Conservation (phyloP, 2,888 invertebrate genomes). For the Neoitamus cyanurus region DNA sequence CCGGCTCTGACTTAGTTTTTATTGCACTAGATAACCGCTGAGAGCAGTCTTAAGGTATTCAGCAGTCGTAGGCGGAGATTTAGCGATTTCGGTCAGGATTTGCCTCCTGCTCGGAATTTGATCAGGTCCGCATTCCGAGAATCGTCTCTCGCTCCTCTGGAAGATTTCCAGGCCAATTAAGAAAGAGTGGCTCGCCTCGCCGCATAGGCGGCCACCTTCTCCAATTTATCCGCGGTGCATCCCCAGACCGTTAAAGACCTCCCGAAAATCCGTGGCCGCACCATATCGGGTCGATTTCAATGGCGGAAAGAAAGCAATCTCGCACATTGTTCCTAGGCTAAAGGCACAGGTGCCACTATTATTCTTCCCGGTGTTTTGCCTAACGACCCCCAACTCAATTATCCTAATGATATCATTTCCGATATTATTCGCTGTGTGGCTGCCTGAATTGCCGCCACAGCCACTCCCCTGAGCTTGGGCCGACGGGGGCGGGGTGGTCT, state of each 20-base stretch:
- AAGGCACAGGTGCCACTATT: conserved; percentile 11
- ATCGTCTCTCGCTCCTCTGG: background rate
- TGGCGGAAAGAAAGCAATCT: conserved; percentile 6
- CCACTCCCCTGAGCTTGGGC: background rate
- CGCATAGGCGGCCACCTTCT: too few relatives aligned
- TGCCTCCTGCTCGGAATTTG: conserved; percentile 6
- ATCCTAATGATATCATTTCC: conserved; percentile 32
- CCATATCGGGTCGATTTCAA: background rate
- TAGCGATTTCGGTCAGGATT: background rate
- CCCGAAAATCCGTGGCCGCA: background rate
- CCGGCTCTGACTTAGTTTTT: conserved; percentile 10
- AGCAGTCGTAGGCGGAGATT: background rate
- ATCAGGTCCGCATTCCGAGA: background rate
- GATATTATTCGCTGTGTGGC: background rate
- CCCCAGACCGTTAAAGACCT: background rate
- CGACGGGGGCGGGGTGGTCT: background rate
- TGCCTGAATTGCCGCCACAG: background rate
- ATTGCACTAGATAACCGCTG: conserved; percentile 10
- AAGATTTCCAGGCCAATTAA: conserved; percentile 4
- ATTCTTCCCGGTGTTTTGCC: conserved; percentile 14
- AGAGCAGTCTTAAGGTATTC: background rate
- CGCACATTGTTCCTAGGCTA: background rate
- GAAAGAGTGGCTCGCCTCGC: background rate
- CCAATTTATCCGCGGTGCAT: background rate
- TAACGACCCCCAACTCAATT: conserved; percentile 33